A percentile compares a stretch with the other conserved stretches of the same genome.
Evolutionary conservation across 2,113 vertebrate genomes (phyloP).

Genomic region (Garra rufa): DNA sequence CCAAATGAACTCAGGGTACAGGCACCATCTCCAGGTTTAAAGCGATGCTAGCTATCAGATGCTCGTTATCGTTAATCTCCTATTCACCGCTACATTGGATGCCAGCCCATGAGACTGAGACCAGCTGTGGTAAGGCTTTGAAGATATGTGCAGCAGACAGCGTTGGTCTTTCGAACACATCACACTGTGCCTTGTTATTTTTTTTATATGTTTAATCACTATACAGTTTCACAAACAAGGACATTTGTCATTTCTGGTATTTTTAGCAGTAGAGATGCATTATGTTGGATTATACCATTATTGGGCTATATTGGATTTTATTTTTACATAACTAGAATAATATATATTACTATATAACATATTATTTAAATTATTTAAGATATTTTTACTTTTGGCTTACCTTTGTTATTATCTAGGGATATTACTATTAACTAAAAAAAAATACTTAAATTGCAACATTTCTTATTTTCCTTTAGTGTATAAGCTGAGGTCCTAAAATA

Average conservation of each 20-base stretch:
- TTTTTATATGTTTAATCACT: not conserved
- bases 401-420: too few relatives aligned
- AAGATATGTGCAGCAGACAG: constrained; percentile 37
- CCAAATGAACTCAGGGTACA: constrained; percentile 44
- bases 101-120: constrained; percentile 50
- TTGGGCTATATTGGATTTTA: too few relatives aligned
- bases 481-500: too few relatives aligned
- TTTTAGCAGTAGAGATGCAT: not conserved
- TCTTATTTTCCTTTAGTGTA: too few relatives aligned
- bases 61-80: constrained; percentile 52
- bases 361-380: too few relatives aligned
- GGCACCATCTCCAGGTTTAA: constrained; percentile 56
- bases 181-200: not conserved
- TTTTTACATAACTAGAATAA: too few relatives aligned
- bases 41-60: constrained; percentile 58
- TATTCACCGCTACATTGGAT: constrained; percentile 53
- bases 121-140: constrained; percentile 48
- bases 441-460: too few relatives aligned
- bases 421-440: too few relatives aligned
- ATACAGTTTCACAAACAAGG: not conserved
- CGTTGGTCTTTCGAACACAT: constrained; percentile 21
- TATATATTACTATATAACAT: too few relatives aligned
- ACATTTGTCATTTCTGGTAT: not conserved
- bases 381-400: too few relatives aligned
- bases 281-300: too few relatives aligned